These are phyloP conservation scores for Sisyra nigra DNA, from an alignment of 2,888 invertebrate genomes.

Conservation along the genomic window DNA sequence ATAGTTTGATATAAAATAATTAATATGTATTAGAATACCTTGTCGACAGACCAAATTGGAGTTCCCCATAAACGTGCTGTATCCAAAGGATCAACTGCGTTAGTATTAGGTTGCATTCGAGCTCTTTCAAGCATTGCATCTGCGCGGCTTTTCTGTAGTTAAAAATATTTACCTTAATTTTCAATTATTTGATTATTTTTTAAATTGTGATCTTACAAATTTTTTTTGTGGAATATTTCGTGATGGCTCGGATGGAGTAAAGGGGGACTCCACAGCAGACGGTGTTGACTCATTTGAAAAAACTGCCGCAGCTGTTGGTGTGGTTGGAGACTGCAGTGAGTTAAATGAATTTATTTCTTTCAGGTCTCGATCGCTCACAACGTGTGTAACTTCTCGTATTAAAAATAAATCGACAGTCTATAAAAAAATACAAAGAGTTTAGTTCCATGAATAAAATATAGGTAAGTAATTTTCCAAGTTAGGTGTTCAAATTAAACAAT, in stretches of 20 bases:
- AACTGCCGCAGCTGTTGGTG: slow-evolving; percentile 9
- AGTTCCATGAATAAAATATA: no score
- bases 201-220: background rate
- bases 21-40: slow-evolving; percentile 16
- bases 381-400: slow-evolving; percentile 39
- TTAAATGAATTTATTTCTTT: slow-evolving; percentile 6
- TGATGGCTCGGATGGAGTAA: slow-evolving; percentile 6
- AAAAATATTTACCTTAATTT: background rate
- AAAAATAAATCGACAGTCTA: slow-evolving; percentile 46
- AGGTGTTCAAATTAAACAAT: no score
- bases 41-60: slow-evolving; percentile 36
- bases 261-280: slow-evolving; percentile 10
- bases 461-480: no score
- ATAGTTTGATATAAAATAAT: background rate
- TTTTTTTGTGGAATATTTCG: background rate
- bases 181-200: no score
- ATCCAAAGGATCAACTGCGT: slow-evolving; percentile 28
- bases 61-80: slow-evolving; percentile 33
- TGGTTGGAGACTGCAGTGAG: background rate
- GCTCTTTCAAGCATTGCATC: slow-evolving; percentile 71
- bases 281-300: slow-evolving; percentile 9
- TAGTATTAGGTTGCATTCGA: slow-evolving; percentile 21
- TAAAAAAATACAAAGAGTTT: slow-evolving; percentile 15
- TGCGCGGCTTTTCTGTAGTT: slow-evolving; percentile 42
- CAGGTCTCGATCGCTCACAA: slow-evolving; percentile 31